Conservation (phyloP, 2,888 invertebrate species). For the Synanthedon vespiformis region DNA sequence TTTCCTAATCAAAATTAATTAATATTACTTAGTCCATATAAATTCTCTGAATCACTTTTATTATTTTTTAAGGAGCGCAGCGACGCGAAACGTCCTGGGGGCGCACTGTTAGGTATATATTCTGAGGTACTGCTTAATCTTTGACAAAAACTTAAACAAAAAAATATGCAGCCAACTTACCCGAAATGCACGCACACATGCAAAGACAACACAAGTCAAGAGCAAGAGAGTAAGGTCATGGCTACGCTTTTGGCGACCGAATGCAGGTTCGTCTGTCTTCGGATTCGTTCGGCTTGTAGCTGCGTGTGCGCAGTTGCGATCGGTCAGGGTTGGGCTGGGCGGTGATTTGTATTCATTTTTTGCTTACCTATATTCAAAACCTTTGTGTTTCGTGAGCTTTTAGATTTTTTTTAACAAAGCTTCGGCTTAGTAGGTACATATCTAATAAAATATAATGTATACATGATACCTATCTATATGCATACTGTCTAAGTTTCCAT, state of each 20-base stretch:
- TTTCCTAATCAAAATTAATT: too few relatives aligned
- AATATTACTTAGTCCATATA: too few relatives aligned
- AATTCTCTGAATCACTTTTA: too few relatives aligned
- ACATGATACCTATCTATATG: too few relatives aligned
- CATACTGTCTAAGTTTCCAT: too few relatives aligned
- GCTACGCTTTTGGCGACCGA: slow-evolving; percentile 37
- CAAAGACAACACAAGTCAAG: slow-evolving; percentile 31
- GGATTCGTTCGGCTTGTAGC: slow-evolving; percentile 22
- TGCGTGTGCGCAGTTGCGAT: slow-evolving; percentile 10
- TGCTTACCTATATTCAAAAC: slow-evolving; percentile 2
- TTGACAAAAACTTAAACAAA: slow-evolving; percentile 22
- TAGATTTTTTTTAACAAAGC: too few relatives aligned
- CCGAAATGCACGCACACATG: slow-evolving; percentile 52
- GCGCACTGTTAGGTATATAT: too few relatives aligned
- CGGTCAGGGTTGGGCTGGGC: slow-evolving; percentile 37
- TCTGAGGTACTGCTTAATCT: slow-evolving; percentile 20
- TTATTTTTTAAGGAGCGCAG: too few relatives aligned
- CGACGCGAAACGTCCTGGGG: too few relatives aligned
- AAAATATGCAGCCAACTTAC: slow-evolving; percentile 27
- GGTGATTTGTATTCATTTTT: slow-evolving; percentile 24
- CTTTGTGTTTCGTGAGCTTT: background rate
- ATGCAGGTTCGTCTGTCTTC: slow-evolving; percentile 36
- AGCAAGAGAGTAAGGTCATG: slow-evolving; percentile 57
- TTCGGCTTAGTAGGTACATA: too few relatives aligned
- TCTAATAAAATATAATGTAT: too few relatives aligned